Conservation (phyloP, 2,888 invertebrate species). For the Papilio demoleus region DNA sequence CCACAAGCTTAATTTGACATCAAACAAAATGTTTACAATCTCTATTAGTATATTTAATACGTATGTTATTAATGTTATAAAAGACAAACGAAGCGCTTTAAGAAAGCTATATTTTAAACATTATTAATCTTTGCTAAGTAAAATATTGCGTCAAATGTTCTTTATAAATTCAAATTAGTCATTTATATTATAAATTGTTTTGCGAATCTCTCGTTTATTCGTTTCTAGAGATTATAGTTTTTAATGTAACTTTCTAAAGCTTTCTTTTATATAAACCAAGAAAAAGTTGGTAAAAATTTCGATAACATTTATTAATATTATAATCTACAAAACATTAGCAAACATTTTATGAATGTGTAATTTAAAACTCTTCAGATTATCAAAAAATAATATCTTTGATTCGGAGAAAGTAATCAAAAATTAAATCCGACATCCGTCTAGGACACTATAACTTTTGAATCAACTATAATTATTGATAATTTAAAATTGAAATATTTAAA, state of each 20-base stretch:
- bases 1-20: constrained; percentile 12
- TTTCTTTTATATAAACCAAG: not conserved
- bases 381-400: not conserved
- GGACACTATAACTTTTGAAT: not conserved
- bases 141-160: not conserved
- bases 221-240: not conserved
- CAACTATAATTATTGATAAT: too few species aligned
- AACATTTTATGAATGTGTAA: not conserved
- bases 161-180: constrained; percentile 4
- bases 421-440: too few species aligned
- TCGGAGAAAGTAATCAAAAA: not conserved
- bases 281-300: not conserved
- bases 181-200: not conserved
- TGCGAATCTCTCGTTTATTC: not conserved
- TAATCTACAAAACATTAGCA: not conserved
- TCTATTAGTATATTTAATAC: too few species aligned
- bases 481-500: too few species aligned
- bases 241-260: constrained; percentile 7
- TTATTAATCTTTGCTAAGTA: not conserved
- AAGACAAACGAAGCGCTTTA: too few species aligned
- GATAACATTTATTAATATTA: not conserved
- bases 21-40: constrained; percentile 2
- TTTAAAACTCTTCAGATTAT: not conserved
- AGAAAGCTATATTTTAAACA: too few species aligned
- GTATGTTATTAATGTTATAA: too few species aligned